Evolutionary conservation across 2,888 invertebrate genomes (phyloP).

Genomic region (Drosophila helvetica): DNA sequence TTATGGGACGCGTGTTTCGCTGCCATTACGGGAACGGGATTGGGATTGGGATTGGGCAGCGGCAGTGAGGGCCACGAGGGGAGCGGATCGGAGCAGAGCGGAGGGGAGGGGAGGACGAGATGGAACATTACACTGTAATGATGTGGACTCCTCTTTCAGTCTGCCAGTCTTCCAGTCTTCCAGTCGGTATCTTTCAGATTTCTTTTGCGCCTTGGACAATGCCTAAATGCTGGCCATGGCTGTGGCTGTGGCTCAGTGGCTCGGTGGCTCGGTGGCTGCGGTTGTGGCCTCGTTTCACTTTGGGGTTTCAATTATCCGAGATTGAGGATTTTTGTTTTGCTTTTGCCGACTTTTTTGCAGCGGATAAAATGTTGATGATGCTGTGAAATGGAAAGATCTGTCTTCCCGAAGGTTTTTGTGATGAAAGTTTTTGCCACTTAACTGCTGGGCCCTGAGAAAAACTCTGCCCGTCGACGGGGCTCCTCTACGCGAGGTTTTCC

Average conservation of each 20-base stretch:
- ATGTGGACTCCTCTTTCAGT: slow-evolving; percentile 48
- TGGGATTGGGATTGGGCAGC: slow-evolving; percentile 7
- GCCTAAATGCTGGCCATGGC: slow-evolving; percentile 29
- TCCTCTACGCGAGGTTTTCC: no score
- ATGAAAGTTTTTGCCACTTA: slow-evolving; percentile 12
- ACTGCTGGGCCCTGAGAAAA: neutral
- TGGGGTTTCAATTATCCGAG: slow-evolving; percentile 39
- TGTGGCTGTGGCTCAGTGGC: neutral
- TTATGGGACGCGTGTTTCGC: slow-evolving; percentile 71
- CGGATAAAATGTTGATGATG: neutral
- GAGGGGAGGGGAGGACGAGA: neutral
- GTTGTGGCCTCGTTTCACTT: slow-evolving; percentile 37
- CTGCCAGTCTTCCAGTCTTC: neutral
- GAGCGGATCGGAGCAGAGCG: neutral
- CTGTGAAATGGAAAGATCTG: neutral
- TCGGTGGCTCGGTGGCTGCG: slow-evolving; percentile 10
- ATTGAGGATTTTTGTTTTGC: slow-evolving; percentile 14
- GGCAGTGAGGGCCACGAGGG: no score
- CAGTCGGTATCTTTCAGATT: slow-evolving; percentile 26
- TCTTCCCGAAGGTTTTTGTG: neutral
- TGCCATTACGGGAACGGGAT: slow-evolving; percentile 56
- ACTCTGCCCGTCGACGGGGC: no score
- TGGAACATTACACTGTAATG: slow-evolving; percentile 61
- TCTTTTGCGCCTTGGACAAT: slow-evolving; percentile 43
- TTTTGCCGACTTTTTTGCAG: neutral